These are phyloP conservation scores for Erpobdella octoculata DNA, from an alignment of 2,888 invertebrate genomes.

Conservation along the genomic window DNA sequence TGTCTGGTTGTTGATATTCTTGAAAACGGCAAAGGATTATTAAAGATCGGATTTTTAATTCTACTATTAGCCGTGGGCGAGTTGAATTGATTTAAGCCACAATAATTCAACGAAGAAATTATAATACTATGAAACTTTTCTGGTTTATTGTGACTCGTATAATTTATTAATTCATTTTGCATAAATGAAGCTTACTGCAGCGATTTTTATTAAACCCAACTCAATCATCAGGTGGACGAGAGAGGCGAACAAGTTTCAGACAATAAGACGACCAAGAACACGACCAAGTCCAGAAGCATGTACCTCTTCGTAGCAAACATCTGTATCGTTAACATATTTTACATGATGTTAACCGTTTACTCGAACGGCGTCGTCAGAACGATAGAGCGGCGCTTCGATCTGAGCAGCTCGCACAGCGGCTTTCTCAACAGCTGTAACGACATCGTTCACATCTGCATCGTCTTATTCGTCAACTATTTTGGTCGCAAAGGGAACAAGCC, in stretches of 20 bases:
- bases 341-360: conserved; percentile 28
- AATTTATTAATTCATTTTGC: no score
- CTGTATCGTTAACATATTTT: conserved; percentile 19
- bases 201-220: no score
- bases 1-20: no score
- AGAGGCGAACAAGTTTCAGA: neutral
- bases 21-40: no score
- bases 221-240: neutral
- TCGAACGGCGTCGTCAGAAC: conserved; percentile 35
- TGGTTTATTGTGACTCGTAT: no score
- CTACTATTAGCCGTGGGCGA: no score
- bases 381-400: conserved; percentile 36
- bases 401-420: conserved; percentile 35
- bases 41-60: no score
- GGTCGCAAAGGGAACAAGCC: conserved; percentile 36
- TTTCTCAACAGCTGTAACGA: conserved; percentile 34
- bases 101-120: no score
- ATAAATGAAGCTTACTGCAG: no score
- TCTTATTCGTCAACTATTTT: conserved; percentile 36
- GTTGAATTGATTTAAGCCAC: no score
- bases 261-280: neutral
- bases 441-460: conserved; percentile 34
- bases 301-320: conserved; percentile 32
- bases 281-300: neutral
- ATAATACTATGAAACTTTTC: no score